Base-by-base conservation (phyloP, 2,888 invertebrate species). In the Dorcus parallelipipedus region DNA sequence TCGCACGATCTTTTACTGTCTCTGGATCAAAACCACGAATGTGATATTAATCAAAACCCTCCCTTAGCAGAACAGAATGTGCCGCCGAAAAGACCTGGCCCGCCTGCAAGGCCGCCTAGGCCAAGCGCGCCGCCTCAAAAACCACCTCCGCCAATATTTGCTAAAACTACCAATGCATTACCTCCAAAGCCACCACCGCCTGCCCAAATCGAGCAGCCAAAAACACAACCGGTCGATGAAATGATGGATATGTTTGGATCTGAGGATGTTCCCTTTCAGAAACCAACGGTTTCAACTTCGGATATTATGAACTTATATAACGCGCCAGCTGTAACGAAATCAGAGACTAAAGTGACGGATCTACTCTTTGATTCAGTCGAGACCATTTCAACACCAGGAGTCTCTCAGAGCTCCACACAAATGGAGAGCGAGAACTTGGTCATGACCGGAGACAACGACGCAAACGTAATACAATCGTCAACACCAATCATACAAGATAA, bases 1-100 rank as follows among this genome's bases (percentile, higher is more conserved):
- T 56, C 62, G 4, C 69, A 68, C 48, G 72, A 73, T 60, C 60
- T 73, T 26, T 58, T 74, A 23, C 65, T 67, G 60, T 69, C 74
- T 17, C 56, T 74, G 9, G 69, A 65, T 52, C 70, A 72, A 53
- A 71, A 71, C 55, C 63, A 62, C 26, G 49, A 64, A 10, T 75
- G 79, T 56, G 82, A 83, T 57, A 77, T 80, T 9, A 82, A 81
- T 64, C 79, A 80, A 64, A 64, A 77, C 65, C 73, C 71, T 26
- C 63, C 70, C 41, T 43, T 57, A 33, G 42, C 50, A 9, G 52
- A 57, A 41, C 49, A 43, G 10, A 38, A 45, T 38, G 17, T 57
- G 9, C 62, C 60, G 39, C 64, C 64, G n/a, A 57, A 54, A 39
- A 43, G 66, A 45, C 69, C 71, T 14, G 58, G 58, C 39, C 67